phyloP scores from a whole-genome alignment of 2,888 invertebrate species.

The Eupithecia abbreviata region DNA sequence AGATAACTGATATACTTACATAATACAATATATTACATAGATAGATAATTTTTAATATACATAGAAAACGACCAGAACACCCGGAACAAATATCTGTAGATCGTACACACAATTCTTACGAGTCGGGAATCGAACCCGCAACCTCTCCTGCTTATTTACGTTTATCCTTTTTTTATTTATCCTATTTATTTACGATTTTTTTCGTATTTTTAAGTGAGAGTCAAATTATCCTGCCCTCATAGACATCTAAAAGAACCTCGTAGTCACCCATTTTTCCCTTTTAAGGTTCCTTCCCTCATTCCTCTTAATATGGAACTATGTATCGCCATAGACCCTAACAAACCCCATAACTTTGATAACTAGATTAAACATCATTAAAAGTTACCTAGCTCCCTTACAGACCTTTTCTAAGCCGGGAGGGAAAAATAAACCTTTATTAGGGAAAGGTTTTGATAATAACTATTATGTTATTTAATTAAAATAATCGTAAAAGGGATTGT shows the following conservation, averaged over 20 bases:
- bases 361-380: slow-evolving; percentile 8
- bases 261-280: neutral
- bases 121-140: no score
- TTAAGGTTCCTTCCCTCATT: neutral
- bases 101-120: no score
- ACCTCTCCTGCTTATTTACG: no score
- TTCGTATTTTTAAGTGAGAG: no score
- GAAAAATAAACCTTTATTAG: slow-evolving; percentile 1
- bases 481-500: neutral
- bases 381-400: slow-evolving; percentile 3
- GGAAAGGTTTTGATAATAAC: slow-evolving; percentile 2
- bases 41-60: no score
- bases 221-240: no score
- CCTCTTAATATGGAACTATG: neutral
- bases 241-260: neutral
- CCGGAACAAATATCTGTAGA: no score
- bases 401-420: neutral
- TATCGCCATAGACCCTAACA: neutral
- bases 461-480: neutral
- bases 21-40: no score
- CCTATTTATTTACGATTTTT: no score
- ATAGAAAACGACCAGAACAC: no score
- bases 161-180: no score
- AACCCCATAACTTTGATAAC: slow-evolving; percentile 7
- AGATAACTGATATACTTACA: no score